These are phyloP conservation scores for Pionites leucogaster DNA, from an alignment of 2,113 vertebrate species.

Conservation along the genomic window DNA sequence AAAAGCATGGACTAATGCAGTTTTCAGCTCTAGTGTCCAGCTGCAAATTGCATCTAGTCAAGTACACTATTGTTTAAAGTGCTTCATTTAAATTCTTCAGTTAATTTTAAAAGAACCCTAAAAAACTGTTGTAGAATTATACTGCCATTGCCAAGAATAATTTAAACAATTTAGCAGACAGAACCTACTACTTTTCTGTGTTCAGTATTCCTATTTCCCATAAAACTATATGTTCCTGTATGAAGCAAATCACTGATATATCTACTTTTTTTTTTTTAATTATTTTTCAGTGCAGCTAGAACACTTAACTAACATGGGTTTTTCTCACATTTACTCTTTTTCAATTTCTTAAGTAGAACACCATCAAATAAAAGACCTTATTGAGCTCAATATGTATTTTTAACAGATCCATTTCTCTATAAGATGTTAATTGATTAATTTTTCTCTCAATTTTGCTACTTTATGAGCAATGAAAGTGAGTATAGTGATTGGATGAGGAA, in stretches of 20 bases:
- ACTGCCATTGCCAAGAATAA: background rate
- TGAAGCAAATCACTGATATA: background rate
- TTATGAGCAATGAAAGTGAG: background rate
- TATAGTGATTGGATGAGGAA: background rate
- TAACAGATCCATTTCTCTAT: background rate
- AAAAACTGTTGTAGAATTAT: constrained; percentile 1
- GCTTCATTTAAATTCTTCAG: constrained; percentile 24
- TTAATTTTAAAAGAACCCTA: constrained; percentile 16
- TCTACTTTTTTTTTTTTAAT: background rate
- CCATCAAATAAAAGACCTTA: background rate
- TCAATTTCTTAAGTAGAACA: background rate
- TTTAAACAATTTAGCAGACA: constrained; percentile 27
- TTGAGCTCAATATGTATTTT: background rate
- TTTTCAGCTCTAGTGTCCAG: background rate
- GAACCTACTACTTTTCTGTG: background rate
- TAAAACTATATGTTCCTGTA: background rate
- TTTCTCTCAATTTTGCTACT: background rate
- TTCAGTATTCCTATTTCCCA: background rate
- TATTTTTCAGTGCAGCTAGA: background rate
- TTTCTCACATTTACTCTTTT: background rate
- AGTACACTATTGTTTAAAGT: background rate
- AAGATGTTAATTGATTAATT: background rate
- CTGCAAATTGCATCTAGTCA: background rate
- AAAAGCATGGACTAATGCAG: background rate
- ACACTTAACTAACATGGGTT: background rate